Conservation (phyloP, 35 echinoderm and acorn worm genomes). For the Apostichopus californicus region DNA sequence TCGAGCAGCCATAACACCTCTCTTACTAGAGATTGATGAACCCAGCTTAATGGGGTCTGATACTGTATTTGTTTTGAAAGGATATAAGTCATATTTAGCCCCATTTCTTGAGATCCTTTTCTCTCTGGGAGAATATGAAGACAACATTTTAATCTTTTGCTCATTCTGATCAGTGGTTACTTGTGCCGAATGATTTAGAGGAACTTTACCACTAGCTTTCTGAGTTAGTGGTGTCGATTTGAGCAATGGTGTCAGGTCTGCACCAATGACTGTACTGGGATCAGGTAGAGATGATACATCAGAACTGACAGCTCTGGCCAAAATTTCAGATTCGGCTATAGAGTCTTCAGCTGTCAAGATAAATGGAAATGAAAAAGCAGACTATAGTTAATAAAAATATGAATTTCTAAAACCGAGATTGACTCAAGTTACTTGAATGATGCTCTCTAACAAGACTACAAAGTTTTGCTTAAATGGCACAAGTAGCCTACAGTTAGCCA, state of each 20-base stretch:
- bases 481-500: too few relatives aligned
- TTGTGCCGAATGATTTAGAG: background rate
- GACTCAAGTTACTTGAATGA: too few relatives aligned
- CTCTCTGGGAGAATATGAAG: background rate
- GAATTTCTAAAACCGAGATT: too few relatives aligned
- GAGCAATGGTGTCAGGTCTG: slow-evolving; percentile 10
- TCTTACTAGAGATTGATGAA: background rate
- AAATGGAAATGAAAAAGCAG: background rate
- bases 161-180: background rate
- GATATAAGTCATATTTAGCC: background rate
- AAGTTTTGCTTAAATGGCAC: too few relatives aligned
- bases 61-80: background rate
- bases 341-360: background rate
- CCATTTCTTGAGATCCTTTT: background rate
- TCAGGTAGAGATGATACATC: slow-evolving; percentile 27
- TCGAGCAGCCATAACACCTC: background rate
- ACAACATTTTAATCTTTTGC: background rate
- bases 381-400: background rate
- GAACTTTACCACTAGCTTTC: background rate
- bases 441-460: too few relatives aligned
- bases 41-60: background rate
- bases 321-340: background rate
- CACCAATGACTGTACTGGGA: background rate
- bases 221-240: slow-evolving; percentile 37
- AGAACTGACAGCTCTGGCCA: background rate